Evolutionary conservation across 2,888 invertebrate genomes (phyloP), one percentile per base, ranked within the genome.

Genomic region (Clivina fossor): DNA sequence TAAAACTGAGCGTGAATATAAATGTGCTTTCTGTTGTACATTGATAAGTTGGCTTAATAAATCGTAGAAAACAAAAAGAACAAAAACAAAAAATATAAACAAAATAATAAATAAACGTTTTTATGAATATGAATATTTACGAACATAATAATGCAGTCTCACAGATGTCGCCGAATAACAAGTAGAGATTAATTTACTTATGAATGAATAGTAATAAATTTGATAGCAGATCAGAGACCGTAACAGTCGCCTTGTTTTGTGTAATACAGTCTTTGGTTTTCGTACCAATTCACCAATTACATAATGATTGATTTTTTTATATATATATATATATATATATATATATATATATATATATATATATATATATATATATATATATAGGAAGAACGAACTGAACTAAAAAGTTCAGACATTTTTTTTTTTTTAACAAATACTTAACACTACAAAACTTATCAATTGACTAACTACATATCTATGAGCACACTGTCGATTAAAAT

Each of bases 401-500:
- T 18, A 7, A 28, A 16, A 43, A 26, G 43, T 43, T 43, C 43
- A 43, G 43, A 26, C 11, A 26, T 13, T 16, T 15, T n/a, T n/a
- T n/a, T n/a, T n/a, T 18, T 16, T 32, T 15, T 46, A 46, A 46
- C 46, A 46, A 55, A 47, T 51, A 47, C 55, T 55, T 55, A 55
- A 46, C 47, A 40, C 32, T 47, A 47, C 28, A 30, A 55, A n/a
- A 47, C 55, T 55, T 55, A 55, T 47, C 38, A 47, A 55, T 40
- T 47, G 47, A 55, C 38, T 55, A 55, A 55, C 40, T 55, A 47
- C 46, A 35, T n/a, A n/a, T 46, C 47, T 46, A 55, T 55, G 47
- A 55, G 55, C 55, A 55, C 55, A 47, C 54, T 54, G 35, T 54
- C 55, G 55, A 55, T 55, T 55, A 55, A 55, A 46, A 47, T 55